Base-by-base conservation (phyloP, 1,140 invertebrate genomes). In the Archivesica marissinica region DNA sequence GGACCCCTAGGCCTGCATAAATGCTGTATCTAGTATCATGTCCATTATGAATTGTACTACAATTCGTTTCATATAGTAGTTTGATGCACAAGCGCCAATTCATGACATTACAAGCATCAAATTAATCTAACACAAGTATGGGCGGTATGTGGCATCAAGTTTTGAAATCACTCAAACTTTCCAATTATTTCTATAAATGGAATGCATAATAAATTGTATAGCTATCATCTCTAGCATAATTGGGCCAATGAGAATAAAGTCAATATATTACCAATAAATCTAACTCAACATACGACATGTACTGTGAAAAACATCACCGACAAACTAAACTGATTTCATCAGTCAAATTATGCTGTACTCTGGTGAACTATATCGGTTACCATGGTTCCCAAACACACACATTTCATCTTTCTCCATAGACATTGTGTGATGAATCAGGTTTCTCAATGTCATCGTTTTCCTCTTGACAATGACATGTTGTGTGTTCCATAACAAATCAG, bases 371-470 rank as follows among this genome's bases (percentile, higher is more conserved):
- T 64, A 35, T 35, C 38, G 59, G 59, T 64, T 64, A 33, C 59
- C n/a, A 64, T 64, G 59, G 59, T 64, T 64, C n/a, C 59, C 59
- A 64, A 64, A 64, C 30, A 35, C 59, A 64, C 25, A 17, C 20
- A n/a, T n/a, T n/a, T n/a, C n/a, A n/a, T n/a, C n/a, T n/a, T n/a
- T n/a, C n/a, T n/a, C n/a, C n/a, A n/a, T n/a, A n/a, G n/a, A n/a
- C 23, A 64, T 35, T 35, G 30, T 64, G 20, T 13, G 38, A 52
- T 52, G 23, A 52, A 64, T 25, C 54, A 2, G 23, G 4, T 9
- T 28, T 28, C 54, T 28, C 54, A 59, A 59, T 59, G 54, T 28
- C 54, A 59, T 28, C n/a, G 54, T 28, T 59, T 59, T 59, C 33
- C 50, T n/a, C 33, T 28, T 28, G 33, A 59, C 54, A 59, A 59